phyloP scores from a whole-genome alignment of 2,888 invertebrate species.

The Stenchaetothrips biformis region DNA sequence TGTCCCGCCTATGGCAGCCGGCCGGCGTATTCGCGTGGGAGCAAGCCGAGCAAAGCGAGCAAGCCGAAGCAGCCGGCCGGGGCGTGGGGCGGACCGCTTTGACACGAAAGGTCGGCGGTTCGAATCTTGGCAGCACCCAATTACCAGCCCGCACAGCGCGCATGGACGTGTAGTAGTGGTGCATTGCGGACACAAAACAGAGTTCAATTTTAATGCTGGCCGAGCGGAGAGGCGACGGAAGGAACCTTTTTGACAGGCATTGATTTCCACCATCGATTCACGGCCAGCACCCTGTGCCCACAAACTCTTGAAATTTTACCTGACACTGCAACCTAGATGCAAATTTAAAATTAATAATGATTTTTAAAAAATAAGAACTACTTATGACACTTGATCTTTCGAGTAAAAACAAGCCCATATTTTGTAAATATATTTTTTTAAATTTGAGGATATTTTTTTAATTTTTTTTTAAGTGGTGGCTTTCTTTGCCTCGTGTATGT shows the following conservation, averaged over 20 bases:
- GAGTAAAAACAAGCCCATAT: too few relatives aligned
- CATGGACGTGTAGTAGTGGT: not conserved
- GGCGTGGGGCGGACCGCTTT: not conserved
- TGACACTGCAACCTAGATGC: too few relatives aligned
- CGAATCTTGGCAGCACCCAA: slow-evolving; percentile 20
- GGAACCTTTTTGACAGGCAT: too few relatives aligned
- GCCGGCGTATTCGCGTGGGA: not conserved
- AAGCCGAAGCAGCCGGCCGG: not conserved
- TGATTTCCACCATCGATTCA: too few relatives aligned
- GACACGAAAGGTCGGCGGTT: slow-evolving; percentile 20
- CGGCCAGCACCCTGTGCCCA: too few relatives aligned
- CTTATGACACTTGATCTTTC: too few relatives aligned
- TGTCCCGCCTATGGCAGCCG: not conserved
- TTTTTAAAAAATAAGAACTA: too few relatives aligned
- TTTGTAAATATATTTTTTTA: too few relatives aligned
- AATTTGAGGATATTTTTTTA: too few relatives aligned
- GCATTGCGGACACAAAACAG: not conserved
- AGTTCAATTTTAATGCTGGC: not conserved
- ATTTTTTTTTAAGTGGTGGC: too few relatives aligned
- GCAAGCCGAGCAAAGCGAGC: not conserved
- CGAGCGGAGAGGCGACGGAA: not conserved
- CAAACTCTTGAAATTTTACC: too few relatives aligned
- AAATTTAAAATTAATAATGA: too few relatives aligned
- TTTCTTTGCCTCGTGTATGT: not conserved
- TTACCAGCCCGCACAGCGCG: not conserved